These are phyloP conservation scores for Acromyrmex charruanus DNA, from an alignment of 1,140 invertebrate species.

Conservation along the genomic window DNA sequence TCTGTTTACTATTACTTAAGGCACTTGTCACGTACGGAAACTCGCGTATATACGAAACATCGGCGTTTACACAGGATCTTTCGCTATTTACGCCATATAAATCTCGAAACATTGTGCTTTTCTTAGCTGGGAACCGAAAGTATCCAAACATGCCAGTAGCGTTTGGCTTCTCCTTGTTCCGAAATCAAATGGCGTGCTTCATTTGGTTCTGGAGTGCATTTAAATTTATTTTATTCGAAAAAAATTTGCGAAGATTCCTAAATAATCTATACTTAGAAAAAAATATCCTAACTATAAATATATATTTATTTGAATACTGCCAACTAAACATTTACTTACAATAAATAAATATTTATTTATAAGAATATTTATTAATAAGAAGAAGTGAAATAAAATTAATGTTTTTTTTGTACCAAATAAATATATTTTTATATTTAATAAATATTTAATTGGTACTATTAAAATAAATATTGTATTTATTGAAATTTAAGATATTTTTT, in stretches of 20 bases:
- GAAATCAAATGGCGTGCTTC: slow-evolving; percentile 20
- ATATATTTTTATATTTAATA: too few species aligned
- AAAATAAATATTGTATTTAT: too few species aligned
- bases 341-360: too few species aligned
- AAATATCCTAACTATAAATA: too few species aligned
- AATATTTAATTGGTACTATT: too few species aligned
- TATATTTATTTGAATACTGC: too few species aligned
- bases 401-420: too few species aligned
- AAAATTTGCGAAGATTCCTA: not conserved
- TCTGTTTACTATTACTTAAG: slow-evolving; percentile 74
- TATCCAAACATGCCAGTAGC: slow-evolving; percentile 50
- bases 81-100: slow-evolving; percentile 64
- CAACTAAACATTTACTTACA: too few species aligned
- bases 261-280: not conserved
- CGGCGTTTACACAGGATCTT: slow-evolving; percentile 65
- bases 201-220: not conserved
- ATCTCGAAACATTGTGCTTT: slow-evolving; percentile 45
- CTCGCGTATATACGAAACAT: slow-evolving; percentile 56
- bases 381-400: too few species aligned
- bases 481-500: too few species aligned
- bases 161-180: slow-evolving; percentile 9
- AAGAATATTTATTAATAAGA: too few species aligned
- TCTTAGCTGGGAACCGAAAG: slow-evolving; percentile 46
- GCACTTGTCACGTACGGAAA: slow-evolving; percentile 69
- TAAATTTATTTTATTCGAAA: not conserved